Conservation (phyloP, 2,797 vertebrate genomes). For the Epinephelus awoara region DNA sequence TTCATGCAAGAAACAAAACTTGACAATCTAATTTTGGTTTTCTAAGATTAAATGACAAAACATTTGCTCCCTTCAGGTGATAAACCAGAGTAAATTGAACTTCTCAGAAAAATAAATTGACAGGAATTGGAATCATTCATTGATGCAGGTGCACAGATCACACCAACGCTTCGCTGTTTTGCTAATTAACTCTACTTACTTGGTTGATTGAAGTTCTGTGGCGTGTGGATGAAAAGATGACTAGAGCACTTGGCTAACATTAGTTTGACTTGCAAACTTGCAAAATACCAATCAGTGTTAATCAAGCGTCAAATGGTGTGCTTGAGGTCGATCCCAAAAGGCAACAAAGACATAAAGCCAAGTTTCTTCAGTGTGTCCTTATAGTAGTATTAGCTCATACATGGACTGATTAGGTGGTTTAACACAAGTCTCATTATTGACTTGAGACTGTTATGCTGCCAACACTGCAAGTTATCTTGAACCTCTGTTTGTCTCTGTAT, state of each 20-base stretch:
- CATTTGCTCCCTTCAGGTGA: neutral
- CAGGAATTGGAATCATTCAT: neutral
- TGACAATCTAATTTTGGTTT: neutral
- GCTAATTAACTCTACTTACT: neutral
- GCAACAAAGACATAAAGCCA: neutral
- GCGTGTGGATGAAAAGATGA: neutral
- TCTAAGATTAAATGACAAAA: neutral
- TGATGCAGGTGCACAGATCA: neutral
- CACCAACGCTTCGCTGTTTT: neutral
- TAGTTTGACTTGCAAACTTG: accelerated
- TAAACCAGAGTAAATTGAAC: neutral
- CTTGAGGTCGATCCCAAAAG: neutral
- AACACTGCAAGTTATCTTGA: neutral
- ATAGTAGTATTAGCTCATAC: neutral
- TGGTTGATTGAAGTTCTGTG: neutral
- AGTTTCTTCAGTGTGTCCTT: neutral
- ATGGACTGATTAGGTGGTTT: neutral
- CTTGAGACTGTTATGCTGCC: neutral
- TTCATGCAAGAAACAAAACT: neutral
- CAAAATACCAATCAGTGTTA: neutral
- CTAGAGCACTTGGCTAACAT: neutral
- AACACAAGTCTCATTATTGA: neutral
- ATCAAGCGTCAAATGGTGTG: neutral
- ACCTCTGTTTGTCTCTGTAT: neutral
- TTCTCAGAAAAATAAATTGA: neutral